Percentiles rank a stretch among this genome's conserved stretches.
Evolutionary conservation across 2,888 invertebrate species (phyloP).

Genomic region (Beris chalybata): DNA sequence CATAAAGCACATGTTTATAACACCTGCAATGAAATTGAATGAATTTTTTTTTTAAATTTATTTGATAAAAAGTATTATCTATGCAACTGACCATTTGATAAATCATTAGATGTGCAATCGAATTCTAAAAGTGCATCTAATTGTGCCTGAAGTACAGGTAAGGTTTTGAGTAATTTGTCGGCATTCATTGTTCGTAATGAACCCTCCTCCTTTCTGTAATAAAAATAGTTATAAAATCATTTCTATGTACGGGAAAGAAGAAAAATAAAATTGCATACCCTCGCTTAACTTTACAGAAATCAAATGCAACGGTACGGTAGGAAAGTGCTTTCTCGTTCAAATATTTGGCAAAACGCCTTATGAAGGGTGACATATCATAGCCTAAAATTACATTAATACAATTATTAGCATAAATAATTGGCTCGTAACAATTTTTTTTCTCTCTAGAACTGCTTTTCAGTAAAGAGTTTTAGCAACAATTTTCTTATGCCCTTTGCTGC

Average conservation of each 20-base stretch:
- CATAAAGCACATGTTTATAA: conserved; percentile 99
- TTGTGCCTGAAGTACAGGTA: conserved; percentile 94
- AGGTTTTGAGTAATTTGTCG: conserved; percentile 93
- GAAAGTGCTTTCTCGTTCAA: conserved; percentile 98
- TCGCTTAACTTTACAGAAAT: conserved; percentile 99
- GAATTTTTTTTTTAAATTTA: conserved; percentile 48
- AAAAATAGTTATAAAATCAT: conserved; percentile 1
- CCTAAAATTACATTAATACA: conserved; percentile 62
- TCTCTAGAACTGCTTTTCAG: conserved; percentile 34
- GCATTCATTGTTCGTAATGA: conserved; percentile 95
- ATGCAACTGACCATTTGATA: conserved; percentile 78
- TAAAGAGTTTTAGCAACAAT: too few species aligned
- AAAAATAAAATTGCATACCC: conserved; percentile 68
- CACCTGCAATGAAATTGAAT: conserved; percentile 59
- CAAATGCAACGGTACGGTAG: conserved; percentile 98
- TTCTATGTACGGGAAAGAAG: not conserved
- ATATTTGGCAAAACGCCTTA: conserved; percentile 98
- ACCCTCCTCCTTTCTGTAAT: conserved; percentile 90
- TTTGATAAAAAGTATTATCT: conserved; percentile 58
- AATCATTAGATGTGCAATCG: conserved; percentile 94
- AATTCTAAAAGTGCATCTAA: conserved; percentile 95
- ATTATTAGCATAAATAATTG: conserved; percentile 30
- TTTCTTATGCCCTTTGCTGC: too few species aligned
- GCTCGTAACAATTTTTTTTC: conserved; percentile 31
- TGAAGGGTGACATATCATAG: conserved; percentile 99